Conservation (phyloP, 2,888 invertebrate genomes). For the Dascillus cervinus region DNA sequence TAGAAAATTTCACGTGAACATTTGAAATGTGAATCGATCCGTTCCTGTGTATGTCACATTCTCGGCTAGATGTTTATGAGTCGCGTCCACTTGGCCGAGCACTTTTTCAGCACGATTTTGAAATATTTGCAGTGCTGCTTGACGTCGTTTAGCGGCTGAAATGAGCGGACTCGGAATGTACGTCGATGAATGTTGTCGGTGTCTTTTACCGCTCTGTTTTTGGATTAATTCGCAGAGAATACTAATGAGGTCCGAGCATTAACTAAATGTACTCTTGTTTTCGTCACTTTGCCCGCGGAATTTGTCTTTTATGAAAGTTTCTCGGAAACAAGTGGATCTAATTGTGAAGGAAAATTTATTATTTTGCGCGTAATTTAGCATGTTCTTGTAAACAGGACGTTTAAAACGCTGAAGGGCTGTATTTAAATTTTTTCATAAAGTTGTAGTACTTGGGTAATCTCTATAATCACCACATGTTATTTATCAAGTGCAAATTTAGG, state of each 20-base stretch:
- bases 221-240: constrained; percentile 42
- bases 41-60: constrained; percentile 20
- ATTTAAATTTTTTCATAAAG: no score
- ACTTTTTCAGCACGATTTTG: constrained; percentile 41
- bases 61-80: constrained; percentile 37
- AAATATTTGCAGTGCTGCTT: constrained; percentile 40
- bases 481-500: no score
- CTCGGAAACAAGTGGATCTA: no score
- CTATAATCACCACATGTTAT: no score
- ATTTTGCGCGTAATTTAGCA: no score
- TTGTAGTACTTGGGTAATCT: no score
- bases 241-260: constrained; percentile 41
- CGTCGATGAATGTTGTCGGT: constrained; percentile 36
- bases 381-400: no score
- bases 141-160: constrained; percentile 41
- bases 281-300: constrained; percentile 32
- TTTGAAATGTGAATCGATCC: no score
- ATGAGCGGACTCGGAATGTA: constrained; percentile 37
- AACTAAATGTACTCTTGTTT: constrained; percentile 40
- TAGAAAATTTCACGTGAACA: no score
- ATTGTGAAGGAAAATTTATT: no score
- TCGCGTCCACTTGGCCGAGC: constrained; percentile 33
- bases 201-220: constrained; percentile 40
- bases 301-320: no score
- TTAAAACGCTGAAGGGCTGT: no score